Conservation (phyloP, 2,888 invertebrate genomes). For the Eretmocerus hayati region DNA sequence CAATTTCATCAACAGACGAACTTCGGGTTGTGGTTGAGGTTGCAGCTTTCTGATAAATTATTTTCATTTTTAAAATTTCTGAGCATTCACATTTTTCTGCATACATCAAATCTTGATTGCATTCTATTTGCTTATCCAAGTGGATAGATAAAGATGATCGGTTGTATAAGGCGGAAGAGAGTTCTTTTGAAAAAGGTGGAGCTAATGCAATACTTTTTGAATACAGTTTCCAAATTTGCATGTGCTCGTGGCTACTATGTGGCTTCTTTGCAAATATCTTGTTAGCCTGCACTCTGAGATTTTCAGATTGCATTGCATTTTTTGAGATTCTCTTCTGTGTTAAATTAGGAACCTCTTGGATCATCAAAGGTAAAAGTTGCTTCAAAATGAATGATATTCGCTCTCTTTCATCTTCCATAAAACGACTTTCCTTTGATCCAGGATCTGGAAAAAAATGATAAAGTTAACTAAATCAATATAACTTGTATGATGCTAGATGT, state of each 20-base stretch:
- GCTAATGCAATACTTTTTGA: conserved; percentile 61
- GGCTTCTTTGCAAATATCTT: too few species aligned
- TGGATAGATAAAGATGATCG: conserved; percentile 68
- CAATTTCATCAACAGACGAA: conserved; percentile 13
- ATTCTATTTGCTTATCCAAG: conserved; percentile 58
- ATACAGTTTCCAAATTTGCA: conserved; percentile 50
- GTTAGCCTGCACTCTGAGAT: conserved; percentile 58
- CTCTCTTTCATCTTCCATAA: background rate
- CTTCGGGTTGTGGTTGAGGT: conserved; percentile 44
- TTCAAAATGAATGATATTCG: too few species aligned
- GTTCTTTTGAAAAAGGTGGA: conserved; percentile 52
- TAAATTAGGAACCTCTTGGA: too few species aligned
- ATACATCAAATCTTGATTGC: conserved; percentile 61
- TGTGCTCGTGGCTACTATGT: conserved; percentile 14
- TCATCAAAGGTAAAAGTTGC: too few species aligned
- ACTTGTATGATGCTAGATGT: too few species aligned
- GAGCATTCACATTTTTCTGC: conserved; percentile 59
- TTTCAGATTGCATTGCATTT: conserved; percentile 49
- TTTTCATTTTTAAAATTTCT: conserved; percentile 54
- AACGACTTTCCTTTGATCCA: background rate
- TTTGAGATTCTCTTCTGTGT: too few species aligned
- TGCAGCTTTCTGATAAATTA: conserved; percentile 53
- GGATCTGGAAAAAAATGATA: too few species aligned
- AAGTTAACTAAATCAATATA: too few species aligned
- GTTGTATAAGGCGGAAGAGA: conserved; percentile 64